phyloP scores from a whole-genome alignment of 2,797 vertebrate genomes.

The Scomberomorus guttatus region DNA sequence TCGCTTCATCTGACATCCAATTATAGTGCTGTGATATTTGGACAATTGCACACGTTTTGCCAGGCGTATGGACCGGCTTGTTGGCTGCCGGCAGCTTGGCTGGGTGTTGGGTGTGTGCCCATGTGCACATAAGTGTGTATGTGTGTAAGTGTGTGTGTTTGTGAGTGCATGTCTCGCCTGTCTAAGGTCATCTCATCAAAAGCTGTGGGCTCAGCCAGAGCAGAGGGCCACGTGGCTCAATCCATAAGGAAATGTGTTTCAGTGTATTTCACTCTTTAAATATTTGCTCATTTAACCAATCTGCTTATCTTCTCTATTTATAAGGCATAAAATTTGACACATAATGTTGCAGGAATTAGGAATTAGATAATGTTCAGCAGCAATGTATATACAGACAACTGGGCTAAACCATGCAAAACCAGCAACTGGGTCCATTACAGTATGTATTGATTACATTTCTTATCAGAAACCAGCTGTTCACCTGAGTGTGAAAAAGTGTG shows the following conservation, averaged over 20 bases:
- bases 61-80: slow-evolving; percentile 28
- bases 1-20: slow-evolving; percentile 37
- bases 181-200: slow-evolving; percentile 69
- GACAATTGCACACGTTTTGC: slow-evolving; percentile 46
- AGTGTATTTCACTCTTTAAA: background rate
- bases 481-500: slow-evolving; percentile 7
- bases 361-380: background rate
- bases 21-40: slow-evolving; percentile 52
- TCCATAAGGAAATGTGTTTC: slow-evolving; percentile 23
- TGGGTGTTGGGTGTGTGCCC: slow-evolving; percentile 32
- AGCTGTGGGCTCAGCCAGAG: slow-evolving; percentile 40
- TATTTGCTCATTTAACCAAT: no score
- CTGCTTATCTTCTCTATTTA: no score
- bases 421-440: background rate
- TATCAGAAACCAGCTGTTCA: background rate
- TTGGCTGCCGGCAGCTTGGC: slow-evolving; percentile 15
- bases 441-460: background rate
- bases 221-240: slow-evolving; percentile 27
- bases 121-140: slow-evolving; percentile 8
- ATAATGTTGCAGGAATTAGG: no score
- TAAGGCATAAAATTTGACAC: no score
- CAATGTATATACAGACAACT: background rate
- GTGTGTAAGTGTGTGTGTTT: slow-evolving; percentile 13
- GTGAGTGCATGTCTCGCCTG: slow-evolving; percentile 41
- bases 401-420: background rate